Evolutionary conservation across 1,140 invertebrate genomes (phyloP), one percentile per base, ranked within the genome.

Genomic region (Macrosteles quadrilineatus): DNA sequence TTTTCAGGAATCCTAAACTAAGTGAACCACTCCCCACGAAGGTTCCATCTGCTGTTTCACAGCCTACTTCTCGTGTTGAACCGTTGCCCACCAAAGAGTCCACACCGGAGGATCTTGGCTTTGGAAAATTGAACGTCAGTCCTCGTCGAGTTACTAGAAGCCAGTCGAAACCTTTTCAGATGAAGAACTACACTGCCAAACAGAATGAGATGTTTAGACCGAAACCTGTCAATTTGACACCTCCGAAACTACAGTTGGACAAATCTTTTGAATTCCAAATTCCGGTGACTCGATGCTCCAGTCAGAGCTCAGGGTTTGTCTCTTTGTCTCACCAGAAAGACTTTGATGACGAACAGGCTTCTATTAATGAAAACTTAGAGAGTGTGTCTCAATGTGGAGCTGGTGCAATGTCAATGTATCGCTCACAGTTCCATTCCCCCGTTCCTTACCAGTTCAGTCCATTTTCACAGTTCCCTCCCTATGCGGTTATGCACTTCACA

Each of bases 221-320:
- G 4, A 50, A 50, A 19, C 21, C n/a, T 6, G 4, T 50, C 47
- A 50, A 50, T 19, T 19, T 50, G 3, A 50, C 6, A 4, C n/a
- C 47, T 17, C 47, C 47, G n/a, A 50, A 50, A 50, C 47, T 50
- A 4, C 47, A 50, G 21, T 3, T 50, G 21, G 47, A 50, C 14
- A 50, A 50, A 50, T n/a, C 4, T 19, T 50, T 21, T 19, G 47
- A 50, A n/a, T 50, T 9, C n/a, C 47, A 50, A 21, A n/a, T 17
- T 19, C 47, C 47, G 4, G 4, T 50, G 47, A 50, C 47, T 4
- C 14, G 47, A 11, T 50, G 14, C 14, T 50, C 47, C 6, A 50
- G 47, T 50, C 47, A 50, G n/a, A 50, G 47, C n/a, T 50, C 47
- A 11, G 47, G 47, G 6, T 50, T 50, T 50, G 47, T 50, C 14